phyloP scores from a whole-genome alignment of 1,140 invertebrate species.

The Lordiphosa stackelbergi region DNA sequence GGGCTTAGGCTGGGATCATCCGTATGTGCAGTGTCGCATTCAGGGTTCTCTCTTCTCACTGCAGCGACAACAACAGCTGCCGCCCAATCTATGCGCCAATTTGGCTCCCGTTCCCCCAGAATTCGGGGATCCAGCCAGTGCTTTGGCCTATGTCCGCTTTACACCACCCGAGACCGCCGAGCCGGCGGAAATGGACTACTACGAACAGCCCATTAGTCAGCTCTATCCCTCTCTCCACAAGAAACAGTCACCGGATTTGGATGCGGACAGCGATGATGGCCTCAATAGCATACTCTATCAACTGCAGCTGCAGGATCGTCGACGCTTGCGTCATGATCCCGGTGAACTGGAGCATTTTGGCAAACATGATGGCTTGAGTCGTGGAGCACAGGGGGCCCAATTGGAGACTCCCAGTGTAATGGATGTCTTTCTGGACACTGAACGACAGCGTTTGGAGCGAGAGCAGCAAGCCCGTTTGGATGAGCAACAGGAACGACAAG shows the following conservation, averaged over 20 bases:
- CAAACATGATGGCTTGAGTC: constrained; percentile 42
- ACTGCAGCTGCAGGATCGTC: constrained; percentile 59
- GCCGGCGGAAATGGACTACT: constrained; percentile 87
- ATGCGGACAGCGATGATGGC: constrained; percentile 17
- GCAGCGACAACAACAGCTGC: constrained; percentile 67
- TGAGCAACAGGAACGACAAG: constrained; percentile 53
- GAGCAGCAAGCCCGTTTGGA: constrained; percentile 45
- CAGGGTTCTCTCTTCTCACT: constrained; percentile 67
- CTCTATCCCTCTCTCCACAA: constrained; percentile 78
- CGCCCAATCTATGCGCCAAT: constrained; percentile 69
- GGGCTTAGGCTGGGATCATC: constrained; percentile 77
- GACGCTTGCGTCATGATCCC: constrained; percentile 62
- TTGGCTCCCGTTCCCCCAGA: constrained; percentile 60
- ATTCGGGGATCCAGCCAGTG: constrained; percentile 80
- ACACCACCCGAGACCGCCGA: constrained; percentile 82
- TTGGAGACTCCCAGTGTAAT: constrained; percentile 61
- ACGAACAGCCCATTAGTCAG: constrained; percentile 46
- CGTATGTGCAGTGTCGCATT: constrained; percentile 75
- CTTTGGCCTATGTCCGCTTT: constrained; percentile 87
- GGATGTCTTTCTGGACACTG: constrained; percentile 66
- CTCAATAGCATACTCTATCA: constrained; percentile 51
- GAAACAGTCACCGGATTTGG: constrained; percentile 39
- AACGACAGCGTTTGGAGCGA: constrained; percentile 60
- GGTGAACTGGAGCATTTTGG: constrained; percentile 63
- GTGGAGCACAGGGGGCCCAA: constrained; percentile 40